A percentile compares a stretch with the other conserved stretches of the same genome.
Conservation (phyloP, 2,113 vertebrate species). For the Aspidoscelis tigris region DNA sequence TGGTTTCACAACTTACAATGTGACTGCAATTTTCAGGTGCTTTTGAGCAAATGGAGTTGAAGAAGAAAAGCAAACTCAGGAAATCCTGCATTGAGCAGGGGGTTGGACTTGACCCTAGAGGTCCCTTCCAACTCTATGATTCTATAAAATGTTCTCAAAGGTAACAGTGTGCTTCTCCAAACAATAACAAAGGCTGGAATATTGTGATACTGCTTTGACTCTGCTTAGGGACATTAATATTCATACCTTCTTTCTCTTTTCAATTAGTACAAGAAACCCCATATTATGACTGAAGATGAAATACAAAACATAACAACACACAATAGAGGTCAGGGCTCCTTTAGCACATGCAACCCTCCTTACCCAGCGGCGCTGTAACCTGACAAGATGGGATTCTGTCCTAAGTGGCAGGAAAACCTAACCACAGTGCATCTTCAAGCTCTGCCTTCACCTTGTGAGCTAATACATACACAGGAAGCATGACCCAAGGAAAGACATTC, state of each 20-base stretch:
- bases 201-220: slow-evolving; percentile 12
- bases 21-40: slow-evolving; percentile 16
- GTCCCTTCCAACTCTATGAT: no score
- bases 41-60: background rate
- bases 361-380: background rate
- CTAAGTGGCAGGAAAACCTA: background rate
- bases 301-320: background rate
- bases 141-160: slow-evolving; percentile 28
- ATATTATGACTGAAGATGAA: background rate
- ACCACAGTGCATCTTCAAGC: background rate
- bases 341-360: background rate
- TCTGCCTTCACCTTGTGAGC: background rate
- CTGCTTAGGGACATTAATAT: background rate
- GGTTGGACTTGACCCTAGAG: no score
- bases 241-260: slow-evolving; percentile 12
- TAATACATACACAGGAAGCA: background rate
- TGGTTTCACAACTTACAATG: slow-evolving; percentile 41
- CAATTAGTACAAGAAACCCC: background rate
- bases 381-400: background rate
- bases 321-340: background rate
- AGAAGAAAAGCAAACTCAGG: background rate
- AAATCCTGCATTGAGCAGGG: no score
- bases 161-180: background rate
- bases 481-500: background rate
- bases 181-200: slow-evolving; percentile 30